These are phyloP conservation scores for Semibalanus balanoides DNA, from an alignment of 1,140 invertebrate genomes.

Conservation along the genomic window DNA sequence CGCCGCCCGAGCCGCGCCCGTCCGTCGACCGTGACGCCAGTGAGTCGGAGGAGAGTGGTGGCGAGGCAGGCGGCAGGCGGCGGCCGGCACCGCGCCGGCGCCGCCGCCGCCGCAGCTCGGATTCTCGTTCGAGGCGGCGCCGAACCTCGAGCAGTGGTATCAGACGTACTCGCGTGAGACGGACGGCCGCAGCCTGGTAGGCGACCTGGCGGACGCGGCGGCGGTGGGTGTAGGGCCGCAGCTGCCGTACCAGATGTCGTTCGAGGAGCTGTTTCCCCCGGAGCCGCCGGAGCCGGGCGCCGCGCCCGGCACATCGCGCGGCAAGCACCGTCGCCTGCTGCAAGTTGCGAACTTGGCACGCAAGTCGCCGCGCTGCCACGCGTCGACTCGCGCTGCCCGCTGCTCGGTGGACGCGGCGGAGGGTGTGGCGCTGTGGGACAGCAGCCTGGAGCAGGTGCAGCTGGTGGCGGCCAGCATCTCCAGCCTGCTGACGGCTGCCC, in stretches of 20 bases:
- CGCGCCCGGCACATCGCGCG: no score
- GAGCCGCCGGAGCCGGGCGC: background rate
- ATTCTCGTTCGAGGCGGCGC: background rate
- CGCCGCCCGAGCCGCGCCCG: no score
- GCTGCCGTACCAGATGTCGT: background rate
- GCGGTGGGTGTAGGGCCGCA: no score
- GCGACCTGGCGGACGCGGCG: background rate
- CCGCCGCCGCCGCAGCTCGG: background rate
- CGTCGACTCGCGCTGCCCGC: background rate
- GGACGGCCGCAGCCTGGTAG: background rate
- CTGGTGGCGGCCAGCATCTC: slow-evolving; percentile 1
- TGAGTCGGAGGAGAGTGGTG: background rate
- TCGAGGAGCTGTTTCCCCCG: background rate
- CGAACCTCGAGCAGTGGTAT: background rate
- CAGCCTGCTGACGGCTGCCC: background rate
- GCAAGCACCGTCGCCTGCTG: background rate
- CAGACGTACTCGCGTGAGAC: background rate
- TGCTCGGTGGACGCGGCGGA: background rate
- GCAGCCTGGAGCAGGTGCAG: slow-evolving; percentile 1
- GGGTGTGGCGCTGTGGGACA: background rate
- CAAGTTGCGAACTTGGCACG: no score
- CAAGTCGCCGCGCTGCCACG: background rate
- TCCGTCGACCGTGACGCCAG: background rate
- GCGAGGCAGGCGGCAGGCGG: background rate
- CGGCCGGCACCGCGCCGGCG: no score